Evolutionary conservation across 2,888 invertebrate species (phyloP), one percentile per base, ranked within the genome.

Genomic region (Eudemis profundana): DNA sequence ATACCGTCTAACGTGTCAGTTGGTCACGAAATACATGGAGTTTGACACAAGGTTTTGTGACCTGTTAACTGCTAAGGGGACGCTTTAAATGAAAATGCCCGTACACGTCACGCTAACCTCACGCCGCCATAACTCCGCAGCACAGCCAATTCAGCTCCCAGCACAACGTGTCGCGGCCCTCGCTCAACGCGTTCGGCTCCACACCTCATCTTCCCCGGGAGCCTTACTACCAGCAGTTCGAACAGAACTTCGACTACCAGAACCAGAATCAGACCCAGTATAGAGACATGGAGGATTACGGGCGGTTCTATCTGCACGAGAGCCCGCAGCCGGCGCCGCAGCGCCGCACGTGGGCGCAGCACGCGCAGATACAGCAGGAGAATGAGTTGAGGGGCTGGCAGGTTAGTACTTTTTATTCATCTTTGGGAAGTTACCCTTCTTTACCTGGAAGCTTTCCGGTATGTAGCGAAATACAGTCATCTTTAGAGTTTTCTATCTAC

Each of bases 271-370:
- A 59, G 61, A 56, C 69, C 53, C 79, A 81, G 74, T 86, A 84
- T 69, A 75, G 85, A 70, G 86, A 85, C 59, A 81, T 84, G 38
- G 86, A 86, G 65, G 83, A 81, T 61, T 78, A 74, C 74, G 75
- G 83, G 68, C 92, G 94, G 84, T 96, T 96, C 87, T 97, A 95
- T 87, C 90, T 96, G 74, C 96, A 97, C 82, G 96, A 96, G 78
- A 85, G 84, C 74, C 87, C 87, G 68, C n/a, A n/a, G n/a, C 85
- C 93, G 71, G 93, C 90, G 63, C 93, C 93, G 59, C 94, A 93
- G 80, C 85, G 95, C 7, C 88, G 95, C 73, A 95, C 95, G 1
- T 95, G 95, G 95, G 94, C 95, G 38, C 94, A 94, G 76, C 94
- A 94, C 68, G 89, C 89, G 44, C 89, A 88, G 68, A 94, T 91